Conservation (phyloP, 92 coral and sea anemone genomes). For the Bergia sp. region DNA sequence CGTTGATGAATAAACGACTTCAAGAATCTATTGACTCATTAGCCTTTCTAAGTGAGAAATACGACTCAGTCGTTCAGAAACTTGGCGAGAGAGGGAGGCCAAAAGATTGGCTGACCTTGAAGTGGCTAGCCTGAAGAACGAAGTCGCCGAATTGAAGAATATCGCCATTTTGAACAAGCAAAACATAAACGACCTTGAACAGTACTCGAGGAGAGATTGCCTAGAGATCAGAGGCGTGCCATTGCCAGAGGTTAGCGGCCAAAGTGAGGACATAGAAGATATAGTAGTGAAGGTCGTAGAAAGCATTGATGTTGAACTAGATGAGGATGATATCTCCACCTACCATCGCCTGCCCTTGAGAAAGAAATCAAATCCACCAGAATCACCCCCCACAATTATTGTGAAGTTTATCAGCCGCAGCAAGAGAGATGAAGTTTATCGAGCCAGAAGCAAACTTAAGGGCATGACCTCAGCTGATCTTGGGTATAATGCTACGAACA, state of each 20-base stretch:
- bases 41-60: no score
- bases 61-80: background rate
- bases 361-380: background rate
- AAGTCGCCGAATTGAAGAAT: background rate
- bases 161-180: no score
- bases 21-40: no score
- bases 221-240: background rate
- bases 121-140: background rate
- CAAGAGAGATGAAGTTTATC: background rate
- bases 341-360: background rate
- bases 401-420: background rate
- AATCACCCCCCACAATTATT: background rate
- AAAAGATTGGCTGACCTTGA: background rate
- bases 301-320: background rate
- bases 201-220: background rate
- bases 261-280: background rate
- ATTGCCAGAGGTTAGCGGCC: background rate
- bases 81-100: background rate
- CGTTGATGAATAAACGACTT: no score
- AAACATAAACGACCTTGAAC: no score
- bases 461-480: no score
- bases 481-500: no score
- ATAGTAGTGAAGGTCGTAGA: background rate
- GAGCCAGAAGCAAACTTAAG: no score
- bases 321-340: background rate